Evolutionary conservation across 2,113 vertebrate species (phyloP), one percentile per base, ranked within the genome.

Genomic region (Oriolus oriolus): DNA sequence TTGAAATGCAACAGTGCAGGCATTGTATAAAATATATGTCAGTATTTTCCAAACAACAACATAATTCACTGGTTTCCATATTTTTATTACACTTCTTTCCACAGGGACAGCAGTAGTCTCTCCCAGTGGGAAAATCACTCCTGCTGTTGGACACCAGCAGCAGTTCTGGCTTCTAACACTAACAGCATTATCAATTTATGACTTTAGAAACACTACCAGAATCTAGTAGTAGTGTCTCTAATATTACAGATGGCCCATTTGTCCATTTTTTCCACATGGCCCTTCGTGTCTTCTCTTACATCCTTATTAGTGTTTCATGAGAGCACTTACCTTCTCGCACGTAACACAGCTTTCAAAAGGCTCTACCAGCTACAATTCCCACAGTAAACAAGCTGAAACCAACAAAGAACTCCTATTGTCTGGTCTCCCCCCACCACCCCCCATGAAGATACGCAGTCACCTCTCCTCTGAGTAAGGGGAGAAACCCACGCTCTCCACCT

Each of bases 151-250:
- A 95, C 94, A 87, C 30, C 63, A 87, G 82, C 56, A 94, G 90
- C 69, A 89, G 79, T 78, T 97, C 95, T 76, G 61, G 91, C 78
- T 94, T 90, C 81, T 81, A 96, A 92, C 71, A 89, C 90, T 94
- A 96, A 96, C 14, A 89, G 81, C 78, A 96, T 95, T 97, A 97
- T 61, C 92, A 93, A 94, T 94, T 96, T 96, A 94, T 91, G 90
- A 94, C 52, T 90, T 68, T 35, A 90, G 90, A 96, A 96, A 89
- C 76, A 86, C 90, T 74, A 95, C 71, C 65, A 93, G 86, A 84
- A 96, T 90, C 87, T 64, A 88, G 74, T 19, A 95, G 87, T 71
- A 91, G 75, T 10, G 15, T 60, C 60, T 92, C 60, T 89, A 75
- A 81, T 59, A 57, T 76, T 94, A 97, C 93, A 96, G 90, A 94